phyloP scores from a whole-genome alignment of 2,888 invertebrate genomes.

The Bombyx huttoni region DNA sequence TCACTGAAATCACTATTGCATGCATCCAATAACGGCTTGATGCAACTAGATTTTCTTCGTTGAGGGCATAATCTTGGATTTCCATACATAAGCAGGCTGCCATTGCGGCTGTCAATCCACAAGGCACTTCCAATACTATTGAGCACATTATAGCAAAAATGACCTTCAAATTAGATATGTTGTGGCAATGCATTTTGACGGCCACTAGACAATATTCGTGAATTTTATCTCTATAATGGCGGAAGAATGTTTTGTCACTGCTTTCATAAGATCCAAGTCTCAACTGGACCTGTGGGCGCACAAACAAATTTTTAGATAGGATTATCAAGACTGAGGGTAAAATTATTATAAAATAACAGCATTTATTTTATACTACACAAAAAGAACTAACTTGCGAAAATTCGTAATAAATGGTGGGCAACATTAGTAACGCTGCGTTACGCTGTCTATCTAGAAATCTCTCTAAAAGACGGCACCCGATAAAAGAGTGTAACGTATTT shows the following conservation, averaged over 20 bases:
- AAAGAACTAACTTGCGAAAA: slow-evolving; percentile 42
- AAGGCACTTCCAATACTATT: slow-evolving; percentile 72
- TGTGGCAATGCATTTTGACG: slow-evolving; percentile 49
- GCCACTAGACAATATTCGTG: slow-evolving; percentile 48
- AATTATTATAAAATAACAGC: not conserved
- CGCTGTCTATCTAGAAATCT: slow-evolving; percentile 68
- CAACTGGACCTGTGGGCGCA: slow-evolving; percentile 42
- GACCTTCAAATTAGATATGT: slow-evolving; percentile 63
- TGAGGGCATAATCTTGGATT: slow-evolving; percentile 70
- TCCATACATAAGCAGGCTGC: slow-evolving; percentile 73
- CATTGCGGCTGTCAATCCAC: slow-evolving; percentile 73
- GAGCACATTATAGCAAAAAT: slow-evolving; percentile 69
- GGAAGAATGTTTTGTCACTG: slow-evolving; percentile 65
- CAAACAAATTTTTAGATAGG: not conserved
- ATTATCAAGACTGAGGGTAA: not conserved
- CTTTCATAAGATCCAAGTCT: slow-evolving; percentile 36
- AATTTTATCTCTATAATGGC: slow-evolving; percentile 54
- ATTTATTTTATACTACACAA: slow-evolving; percentile 17
- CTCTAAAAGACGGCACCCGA: slow-evolving; percentile 70
- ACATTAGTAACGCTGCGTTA: slow-evolving; percentile 54
- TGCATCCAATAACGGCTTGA: slow-evolving; percentile 67
- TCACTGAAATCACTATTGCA: slow-evolving; percentile 70
- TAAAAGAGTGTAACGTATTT: slow-evolving; percentile 54
- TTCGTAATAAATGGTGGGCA: slow-evolving; percentile 62
- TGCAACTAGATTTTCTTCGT: slow-evolving; percentile 33